These are phyloP conservation scores for Eupithecia pulchellata DNA, from an alignment of 2,888 invertebrate genomes.

Conservation along the genomic window DNA sequence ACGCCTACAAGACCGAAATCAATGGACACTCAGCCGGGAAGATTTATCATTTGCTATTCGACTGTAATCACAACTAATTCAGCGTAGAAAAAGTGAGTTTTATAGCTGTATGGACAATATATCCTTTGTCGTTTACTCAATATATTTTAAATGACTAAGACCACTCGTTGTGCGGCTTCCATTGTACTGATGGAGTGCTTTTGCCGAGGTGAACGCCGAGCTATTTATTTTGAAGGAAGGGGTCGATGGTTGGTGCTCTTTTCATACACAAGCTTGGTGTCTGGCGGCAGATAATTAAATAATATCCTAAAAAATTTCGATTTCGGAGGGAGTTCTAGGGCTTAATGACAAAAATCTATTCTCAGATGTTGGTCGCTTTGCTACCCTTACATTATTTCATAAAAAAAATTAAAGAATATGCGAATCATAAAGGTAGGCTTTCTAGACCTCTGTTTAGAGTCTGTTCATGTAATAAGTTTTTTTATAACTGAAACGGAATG, in stretches of 20 bases:
- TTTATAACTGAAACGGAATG: too few species aligned
- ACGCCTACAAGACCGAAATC: constrained; percentile 70
- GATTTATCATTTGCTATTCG: constrained; percentile 83
- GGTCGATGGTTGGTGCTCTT: constrained; percentile 5
- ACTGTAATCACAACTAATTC: constrained; percentile 82
- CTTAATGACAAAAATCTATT: too few species aligned
- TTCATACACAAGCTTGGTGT: constrained; percentile 2
- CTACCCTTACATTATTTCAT: too few species aligned
- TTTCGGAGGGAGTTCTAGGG: too few species aligned
- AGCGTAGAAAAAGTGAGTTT: constrained; percentile 79
- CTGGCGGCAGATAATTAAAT: too few species aligned
- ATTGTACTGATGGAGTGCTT: constrained; percentile 73
- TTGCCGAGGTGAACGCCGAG: constrained; percentile 46
- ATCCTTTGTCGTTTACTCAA: constrained; percentile 76
- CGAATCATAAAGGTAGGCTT: too few species aligned
- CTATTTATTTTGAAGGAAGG: constrained; percentile 70
- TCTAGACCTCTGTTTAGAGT: too few species aligned
- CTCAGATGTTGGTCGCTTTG: too few species aligned
- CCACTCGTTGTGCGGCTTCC: constrained; percentile 66
- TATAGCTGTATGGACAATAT: constrained; percentile 77
- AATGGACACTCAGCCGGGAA: constrained; percentile 64
- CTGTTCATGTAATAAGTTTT: too few species aligned
- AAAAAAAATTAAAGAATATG: too few species aligned
- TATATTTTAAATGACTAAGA: constrained; percentile 83
- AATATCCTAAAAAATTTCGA: too few species aligned